Conservation (phyloP, 2,888 invertebrate genomes). For the Caenorhabditis afra region DNA sequence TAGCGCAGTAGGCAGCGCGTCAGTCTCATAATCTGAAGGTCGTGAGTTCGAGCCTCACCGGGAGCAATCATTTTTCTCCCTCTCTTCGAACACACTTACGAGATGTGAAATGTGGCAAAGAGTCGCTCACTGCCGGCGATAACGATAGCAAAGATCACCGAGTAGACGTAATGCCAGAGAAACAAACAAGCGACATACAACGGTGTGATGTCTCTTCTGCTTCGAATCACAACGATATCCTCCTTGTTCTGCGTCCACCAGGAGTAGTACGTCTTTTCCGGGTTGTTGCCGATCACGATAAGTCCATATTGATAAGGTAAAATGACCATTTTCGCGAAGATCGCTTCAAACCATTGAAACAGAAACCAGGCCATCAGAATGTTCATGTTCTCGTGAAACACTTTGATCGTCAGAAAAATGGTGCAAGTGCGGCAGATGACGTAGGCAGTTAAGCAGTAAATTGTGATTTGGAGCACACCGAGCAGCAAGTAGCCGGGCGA, state of each 20-base stretch:
- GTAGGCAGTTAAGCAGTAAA: conserved; percentile 24
- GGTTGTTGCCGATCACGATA: conserved; percentile 2
- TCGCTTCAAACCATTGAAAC: conserved; percentile 38
- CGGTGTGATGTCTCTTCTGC: not conserved
- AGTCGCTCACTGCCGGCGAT: conserved; percentile 25
- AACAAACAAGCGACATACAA: conserved; percentile 16
- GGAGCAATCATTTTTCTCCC: conserved; percentile 10
- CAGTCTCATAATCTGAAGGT: conserved; percentile 94
- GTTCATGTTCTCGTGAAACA: conserved; percentile 45
- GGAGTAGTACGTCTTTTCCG: not conserved
- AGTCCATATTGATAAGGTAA: conserved; percentile 33
- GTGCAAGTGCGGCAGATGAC: conserved; percentile 14
- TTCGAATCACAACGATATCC: not conserved
- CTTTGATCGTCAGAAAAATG: conserved; percentile 22
- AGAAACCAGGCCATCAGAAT: conserved; percentile 44
- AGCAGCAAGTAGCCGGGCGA: not conserved
- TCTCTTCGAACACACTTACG: conserved; percentile 16
- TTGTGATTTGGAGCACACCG: not conserved
- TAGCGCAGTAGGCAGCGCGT: conserved; percentile 90
- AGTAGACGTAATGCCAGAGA: conserved; percentile 42
- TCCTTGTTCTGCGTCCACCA: conserved; percentile 27
- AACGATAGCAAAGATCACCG: conserved; percentile 26
- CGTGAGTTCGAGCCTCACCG: conserved; percentile 88
- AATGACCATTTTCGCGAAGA: conserved; percentile 23
- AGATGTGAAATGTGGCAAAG: conserved; percentile 25